Evolutionary conservation across 2,888 invertebrate genomes (phyloP).

Genomic region (Fragum fragum): DNA sequence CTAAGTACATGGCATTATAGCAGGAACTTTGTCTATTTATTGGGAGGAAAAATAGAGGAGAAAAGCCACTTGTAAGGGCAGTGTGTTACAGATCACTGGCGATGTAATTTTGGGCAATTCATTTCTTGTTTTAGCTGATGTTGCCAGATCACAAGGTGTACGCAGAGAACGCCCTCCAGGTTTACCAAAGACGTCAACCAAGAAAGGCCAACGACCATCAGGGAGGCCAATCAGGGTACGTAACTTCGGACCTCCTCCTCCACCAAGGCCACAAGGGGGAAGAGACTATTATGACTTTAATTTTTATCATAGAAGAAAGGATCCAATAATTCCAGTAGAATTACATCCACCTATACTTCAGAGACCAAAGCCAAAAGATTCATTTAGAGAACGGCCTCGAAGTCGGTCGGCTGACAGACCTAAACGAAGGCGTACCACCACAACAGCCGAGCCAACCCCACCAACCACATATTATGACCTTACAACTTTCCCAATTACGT

Average conservation of each 20-base stretch:
- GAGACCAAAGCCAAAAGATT: background rate
- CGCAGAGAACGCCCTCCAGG: conserved; percentile 7
- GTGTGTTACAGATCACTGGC: too few relatives aligned
- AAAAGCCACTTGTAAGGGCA: too few relatives aligned
- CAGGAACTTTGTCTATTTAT: too few relatives aligned
- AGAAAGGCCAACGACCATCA: conserved; percentile 39
- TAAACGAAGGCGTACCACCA: background rate
- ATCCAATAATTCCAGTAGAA: conserved; percentile 18
- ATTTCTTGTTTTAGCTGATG: background rate
- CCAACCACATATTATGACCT: background rate
- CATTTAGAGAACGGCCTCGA: background rate
- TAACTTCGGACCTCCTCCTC: background rate
- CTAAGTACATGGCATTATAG: too few relatives aligned
- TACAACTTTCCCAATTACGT: background rate
- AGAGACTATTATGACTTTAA: background rate
- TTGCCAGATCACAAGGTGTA: conserved; percentile 17
- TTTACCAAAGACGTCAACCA: conserved; percentile 39
- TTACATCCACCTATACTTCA: conserved; percentile 12
- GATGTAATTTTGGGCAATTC: too few relatives aligned
- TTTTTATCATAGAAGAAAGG: conserved; percentile 10
- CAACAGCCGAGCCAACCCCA: background rate
- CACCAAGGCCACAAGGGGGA: background rate
- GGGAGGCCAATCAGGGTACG: background rate
- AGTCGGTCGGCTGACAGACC: background rate
- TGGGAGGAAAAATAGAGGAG: too few relatives aligned